These are phyloP conservation scores for Dipodomys stephensi DNA, from an alignment of 2,113 vertebrate species.

Conservation along the genomic window DNA sequence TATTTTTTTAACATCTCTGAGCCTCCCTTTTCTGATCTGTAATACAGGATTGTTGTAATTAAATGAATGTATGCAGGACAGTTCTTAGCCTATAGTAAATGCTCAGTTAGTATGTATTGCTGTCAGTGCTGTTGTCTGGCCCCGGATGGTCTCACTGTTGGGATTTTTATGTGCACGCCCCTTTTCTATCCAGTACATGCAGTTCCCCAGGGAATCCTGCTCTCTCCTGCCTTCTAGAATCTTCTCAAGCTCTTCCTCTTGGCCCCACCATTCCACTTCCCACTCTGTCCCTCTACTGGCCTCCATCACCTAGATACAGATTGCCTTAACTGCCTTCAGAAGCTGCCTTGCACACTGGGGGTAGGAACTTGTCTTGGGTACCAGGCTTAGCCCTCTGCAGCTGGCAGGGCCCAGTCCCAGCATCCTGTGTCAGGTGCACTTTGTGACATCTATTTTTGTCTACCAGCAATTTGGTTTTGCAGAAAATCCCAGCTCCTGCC, in stretches of 20 bases:
- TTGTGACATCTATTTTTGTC: neutral
- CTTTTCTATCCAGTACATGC: neutral
- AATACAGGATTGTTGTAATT: neutral
- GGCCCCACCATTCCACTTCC: neutral
- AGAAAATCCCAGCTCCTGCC: neutral
- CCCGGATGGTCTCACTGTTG: neutral
- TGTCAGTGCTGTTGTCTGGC: neutral
- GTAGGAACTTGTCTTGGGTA: neutral
- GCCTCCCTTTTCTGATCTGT: neutral
- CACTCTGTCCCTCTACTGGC: neutral
- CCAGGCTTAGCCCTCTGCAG: neutral
- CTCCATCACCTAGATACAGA: neutral
- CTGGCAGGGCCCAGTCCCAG: neutral
- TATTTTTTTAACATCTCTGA: neutral
- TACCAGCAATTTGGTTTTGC: neutral
- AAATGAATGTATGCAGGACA: neutral
- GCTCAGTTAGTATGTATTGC: rapidly evolving
- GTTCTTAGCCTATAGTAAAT: neutral
- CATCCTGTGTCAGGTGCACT: neutral
- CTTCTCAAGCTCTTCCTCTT: neutral
- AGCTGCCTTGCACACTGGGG: neutral
- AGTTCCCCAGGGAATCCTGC: rapidly evolving
- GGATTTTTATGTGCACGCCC: rapidly evolving
- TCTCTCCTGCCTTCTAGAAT: neutral
- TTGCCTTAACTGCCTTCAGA: neutral